Conservation (phyloP, 2,797 vertebrate genomes). For the Aldrovandia affinis region DNA sequence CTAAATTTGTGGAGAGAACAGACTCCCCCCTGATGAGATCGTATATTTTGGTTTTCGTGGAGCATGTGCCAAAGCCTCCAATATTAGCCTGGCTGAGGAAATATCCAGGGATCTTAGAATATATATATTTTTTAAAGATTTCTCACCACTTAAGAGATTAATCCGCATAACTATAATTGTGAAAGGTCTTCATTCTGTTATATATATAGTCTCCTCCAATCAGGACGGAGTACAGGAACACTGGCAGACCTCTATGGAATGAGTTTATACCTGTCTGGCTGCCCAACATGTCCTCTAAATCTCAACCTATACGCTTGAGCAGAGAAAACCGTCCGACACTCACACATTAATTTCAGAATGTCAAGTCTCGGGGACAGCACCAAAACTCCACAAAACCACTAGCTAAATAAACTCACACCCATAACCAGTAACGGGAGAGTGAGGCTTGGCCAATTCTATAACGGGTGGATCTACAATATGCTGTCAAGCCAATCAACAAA, state of each 20-base stretch:
- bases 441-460: not conserved
- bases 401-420: not conserved
- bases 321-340: not conserved
- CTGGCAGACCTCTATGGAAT: not conserved
- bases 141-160: not conserved
- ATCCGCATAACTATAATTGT: not conserved
- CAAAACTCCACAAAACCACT: not conserved
- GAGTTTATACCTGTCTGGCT: not conserved
- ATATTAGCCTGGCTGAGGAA: slow-evolving; percentile 29
- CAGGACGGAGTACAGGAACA: not conserved
- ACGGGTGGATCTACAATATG: not conserved
- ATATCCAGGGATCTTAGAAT: slow-evolving; percentile 17
- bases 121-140: not conserved
- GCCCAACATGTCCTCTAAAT: not conserved
- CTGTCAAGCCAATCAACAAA: not conserved
- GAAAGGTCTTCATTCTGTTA: not conserved
- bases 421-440: not conserved
- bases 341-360: not conserved
- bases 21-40: not conserved
- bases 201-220: not conserved
- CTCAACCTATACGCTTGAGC: not conserved
- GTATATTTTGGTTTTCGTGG: slow-evolving; percentile 16
- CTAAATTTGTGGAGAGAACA: not conserved
- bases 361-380: not conserved
- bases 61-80: slow-evolving; percentile 11